A percentile compares a stretch with the other conserved stretches of the same genome.
These are phyloP conservation scores for Mythimna pallens DNA, from an alignment of 2,888 invertebrate species.

Conservation along the genomic window DNA sequence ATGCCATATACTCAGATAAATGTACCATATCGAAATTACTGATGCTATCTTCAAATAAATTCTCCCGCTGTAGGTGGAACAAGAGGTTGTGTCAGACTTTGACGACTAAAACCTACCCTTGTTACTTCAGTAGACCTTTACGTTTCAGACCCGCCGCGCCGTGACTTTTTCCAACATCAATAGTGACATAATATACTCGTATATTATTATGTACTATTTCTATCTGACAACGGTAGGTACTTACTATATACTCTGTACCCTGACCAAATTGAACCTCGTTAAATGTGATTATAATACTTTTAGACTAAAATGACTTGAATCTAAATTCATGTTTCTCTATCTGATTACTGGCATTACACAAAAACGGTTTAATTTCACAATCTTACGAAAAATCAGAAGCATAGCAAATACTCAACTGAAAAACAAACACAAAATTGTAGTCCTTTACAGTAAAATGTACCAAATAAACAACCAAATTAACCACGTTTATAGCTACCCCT, in stretches of 20 bases:
- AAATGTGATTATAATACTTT: neutral
- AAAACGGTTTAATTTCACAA: neutral
- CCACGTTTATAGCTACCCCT: conserved; percentile 26
- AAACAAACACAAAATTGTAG: neutral
- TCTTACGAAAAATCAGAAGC: neutral
- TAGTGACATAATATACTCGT: neutral
- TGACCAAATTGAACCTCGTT: neutral
- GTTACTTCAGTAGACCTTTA: too few species aligned
- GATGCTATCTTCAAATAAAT: neutral
- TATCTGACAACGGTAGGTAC: neutral
- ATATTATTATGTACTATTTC: neutral
- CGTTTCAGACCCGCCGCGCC: too few species aligned
- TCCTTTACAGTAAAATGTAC: neutral
- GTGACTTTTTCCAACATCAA: neutral
- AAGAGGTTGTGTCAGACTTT: too few species aligned
- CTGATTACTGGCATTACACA: neutral
- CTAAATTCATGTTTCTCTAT: too few species aligned
- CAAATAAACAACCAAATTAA: conserved; percentile 22
- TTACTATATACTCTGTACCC: neutral
- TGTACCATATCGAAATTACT: conserved; percentile 24
- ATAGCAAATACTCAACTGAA: neutral
- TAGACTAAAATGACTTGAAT: too few species aligned
- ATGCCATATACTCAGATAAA: conserved; percentile 12
- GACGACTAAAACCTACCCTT: too few species aligned
- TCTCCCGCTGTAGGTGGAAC: too few species aligned